Evolutionary conservation across 2,888 invertebrate genomes (phyloP), one percentile per base, ranked within the genome.

Genomic region (Scelioninae gen. 2): DNA sequence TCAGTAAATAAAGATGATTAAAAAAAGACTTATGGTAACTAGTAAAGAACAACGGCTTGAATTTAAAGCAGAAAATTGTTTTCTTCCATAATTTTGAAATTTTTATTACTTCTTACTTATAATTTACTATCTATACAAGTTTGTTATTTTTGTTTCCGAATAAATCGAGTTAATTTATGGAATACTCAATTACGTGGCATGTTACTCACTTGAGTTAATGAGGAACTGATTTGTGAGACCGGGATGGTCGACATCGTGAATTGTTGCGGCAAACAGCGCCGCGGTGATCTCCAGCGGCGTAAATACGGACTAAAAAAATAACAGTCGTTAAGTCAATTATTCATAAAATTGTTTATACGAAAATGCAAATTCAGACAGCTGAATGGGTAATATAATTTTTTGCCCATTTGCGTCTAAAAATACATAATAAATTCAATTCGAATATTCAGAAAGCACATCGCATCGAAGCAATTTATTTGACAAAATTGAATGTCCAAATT

Each of bases 231-330:
- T 99, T 81, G 98, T 98, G 84, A 98, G 93, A 80, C 98, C 99
- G 53, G 98, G 98, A 90, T 99, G 99, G 88, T 99, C 98, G 60
- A 99, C 98, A 87, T 99, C 99, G 87, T 99, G 99, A 81, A 99
- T 95, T 81, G 98, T 97, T 68, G 98, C 97, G 57, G 98, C 98
- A 87, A 98, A 98, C 70, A 99, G 90, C 19, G 98, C 98, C 7
- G 98, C 95, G 83, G 97, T 93, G 78, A 96, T 92, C 88, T 99
- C 99, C 80, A 99, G 87, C 63, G 97, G 96, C 58, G 98, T 97
- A 88, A 99, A 99, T 71, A 99, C 98, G 79, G 96, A 96, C 91
- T 92, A 87, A 64, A 88, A 76, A n/a, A 64, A 48, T 15, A 16
- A 18, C 15, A 13, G 9, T 52, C 52, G 13, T 46, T 46, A 35